These are phyloP conservation scores for Thera britannica DNA, from an alignment of 2,888 invertebrate genomes.

Conservation along the genomic window DNA sequence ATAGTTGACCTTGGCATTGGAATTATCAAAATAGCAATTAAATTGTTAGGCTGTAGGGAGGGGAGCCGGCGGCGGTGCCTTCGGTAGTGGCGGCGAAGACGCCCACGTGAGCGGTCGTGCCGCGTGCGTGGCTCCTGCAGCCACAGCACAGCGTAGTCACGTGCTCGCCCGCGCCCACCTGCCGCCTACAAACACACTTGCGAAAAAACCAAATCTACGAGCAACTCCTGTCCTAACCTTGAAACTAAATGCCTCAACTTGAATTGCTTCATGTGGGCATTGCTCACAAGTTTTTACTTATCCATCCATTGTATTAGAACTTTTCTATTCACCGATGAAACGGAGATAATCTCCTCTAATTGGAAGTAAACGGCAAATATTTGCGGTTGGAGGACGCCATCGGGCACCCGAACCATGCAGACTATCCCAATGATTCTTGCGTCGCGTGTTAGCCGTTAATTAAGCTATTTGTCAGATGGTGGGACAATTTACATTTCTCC, in stretches of 20 bases:
- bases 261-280: conserved; percentile 75
- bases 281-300: conserved; percentile 63
- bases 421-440: conserved; percentile 72
- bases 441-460: conserved; percentile 80
- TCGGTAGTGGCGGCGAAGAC: conserved; percentile 48
- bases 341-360: conserved; percentile 37
- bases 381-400: conserved; percentile 42
- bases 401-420: conserved; percentile 56
- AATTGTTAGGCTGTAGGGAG: conserved; percentile 29
- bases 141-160: conserved; percentile 68
- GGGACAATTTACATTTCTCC: conserved; percentile 81
- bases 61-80: conserved; percentile 61
- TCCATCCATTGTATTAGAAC: conserved; percentile 68
- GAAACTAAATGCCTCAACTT: conserved; percentile 77
- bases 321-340: conserved; percentile 46
- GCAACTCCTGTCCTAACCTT: conserved; percentile 76
- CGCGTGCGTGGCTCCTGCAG: conserved; percentile 55
- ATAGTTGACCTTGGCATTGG: conserved; percentile 30
- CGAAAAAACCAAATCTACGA: conserved; percentile 78
- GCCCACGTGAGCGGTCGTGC: conserved; percentile 75
- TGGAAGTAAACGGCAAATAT: conserved; percentile 38
- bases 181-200: conserved; percentile 78
- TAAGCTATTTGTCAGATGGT: conserved; percentile 83
- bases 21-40: conserved; percentile 35
- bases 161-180: conserved; percentile 82